Percentiles rank a stretch among this genome's conserved stretches.
phyloP scores from a whole-genome alignment of 2,888 invertebrate species.

The Ormyrus labotus region DNA sequence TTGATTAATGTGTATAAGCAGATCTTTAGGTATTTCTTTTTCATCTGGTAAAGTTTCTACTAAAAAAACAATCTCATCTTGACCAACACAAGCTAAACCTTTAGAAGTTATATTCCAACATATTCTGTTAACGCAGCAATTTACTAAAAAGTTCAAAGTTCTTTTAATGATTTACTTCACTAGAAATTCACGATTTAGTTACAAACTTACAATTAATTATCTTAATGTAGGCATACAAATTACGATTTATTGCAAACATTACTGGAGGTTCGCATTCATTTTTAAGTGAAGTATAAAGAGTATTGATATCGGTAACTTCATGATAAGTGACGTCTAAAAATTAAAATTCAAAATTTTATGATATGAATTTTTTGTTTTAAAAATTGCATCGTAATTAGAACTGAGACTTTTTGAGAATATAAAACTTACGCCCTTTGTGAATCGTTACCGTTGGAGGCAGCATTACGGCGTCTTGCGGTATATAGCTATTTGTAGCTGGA shows the following conservation, averaged over 20 bases:
- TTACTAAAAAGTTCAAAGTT: constrained; percentile 78
- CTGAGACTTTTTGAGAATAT: background rate
- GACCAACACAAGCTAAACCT: constrained; percentile 87
- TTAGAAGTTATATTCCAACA: constrained; percentile 88
- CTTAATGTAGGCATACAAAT: constrained; percentile 85
- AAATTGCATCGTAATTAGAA: too few relatives aligned
- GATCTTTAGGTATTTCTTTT: constrained; percentile 82
- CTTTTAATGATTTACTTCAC: background rate
- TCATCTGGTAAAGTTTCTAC: constrained; percentile 83
- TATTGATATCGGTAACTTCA: constrained; percentile 78
- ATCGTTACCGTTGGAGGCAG: constrained; percentile 79
- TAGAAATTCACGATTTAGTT: background rate
- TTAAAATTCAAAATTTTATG: background rate
- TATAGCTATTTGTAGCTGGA: constrained; percentile 78
- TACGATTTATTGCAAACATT: constrained; percentile 85
- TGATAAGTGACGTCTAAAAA: constrained; percentile 77
- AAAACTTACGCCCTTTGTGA: constrained; percentile 77
- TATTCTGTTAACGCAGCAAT: constrained; percentile 84
- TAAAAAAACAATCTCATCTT: constrained; percentile 88
- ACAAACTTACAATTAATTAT: constrained; percentile 83
- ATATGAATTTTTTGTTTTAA: too few relatives aligned
- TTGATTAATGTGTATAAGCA: constrained; percentile 85
- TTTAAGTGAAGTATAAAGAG: constrained; percentile 79
- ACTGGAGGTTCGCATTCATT: constrained; percentile 79
- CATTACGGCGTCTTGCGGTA: constrained; percentile 77